Base-by-base conservation (phyloP, 2,888 invertebrate genomes). In the Aproaerema taeniolella region DNA sequence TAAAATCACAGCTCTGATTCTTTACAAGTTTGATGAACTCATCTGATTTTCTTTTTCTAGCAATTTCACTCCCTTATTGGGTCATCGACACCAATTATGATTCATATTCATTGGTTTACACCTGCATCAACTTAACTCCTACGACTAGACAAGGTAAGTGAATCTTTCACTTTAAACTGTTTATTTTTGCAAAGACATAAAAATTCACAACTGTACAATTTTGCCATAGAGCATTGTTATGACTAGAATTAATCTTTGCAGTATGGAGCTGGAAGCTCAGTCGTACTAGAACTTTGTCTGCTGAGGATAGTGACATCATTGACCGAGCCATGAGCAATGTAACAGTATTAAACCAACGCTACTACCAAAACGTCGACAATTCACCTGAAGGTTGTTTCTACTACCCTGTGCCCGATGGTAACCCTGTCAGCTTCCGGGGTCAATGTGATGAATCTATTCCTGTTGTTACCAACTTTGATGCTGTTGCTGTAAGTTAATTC, bases 71-170 rank as follows among this genome's bases (percentile, higher is more conserved):
- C 3, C 28, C 50, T 20, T 65, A 64, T 37, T 64, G 63, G 61
- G 46, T 62, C 9, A 46, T 60, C 2, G 61, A 85, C 20, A 91
- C 91, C 0, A 91, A 91, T 58, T 91, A 91, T 55, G 70, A 71
- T 0, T 76, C 79, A 28, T 91, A 88, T 47, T 74, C 90, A 2
- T 82, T 91, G 0, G 88, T 90, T 1, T 91, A 90, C 81, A 88
- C 89, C 17, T 91, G 91, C 55, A 58, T 57, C 1, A 79, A 89
- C 50, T 60, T 82, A 24, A 71, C 72, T 35, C 52, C 66, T 7
- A 52, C 83, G 28, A 46, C 55, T 39, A 80, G 80, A 50, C 61
- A 70, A 55, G 66, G 88, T 88, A 57, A 53, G 15, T 70, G 2
- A 10, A n/a, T 15, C 6, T 15, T n/a, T n/a, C n/a, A n/a, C n/a